Evolutionary conservation across 2,888 invertebrate species (phyloP).

Genomic region (Falcaria lacertinaria): DNA sequence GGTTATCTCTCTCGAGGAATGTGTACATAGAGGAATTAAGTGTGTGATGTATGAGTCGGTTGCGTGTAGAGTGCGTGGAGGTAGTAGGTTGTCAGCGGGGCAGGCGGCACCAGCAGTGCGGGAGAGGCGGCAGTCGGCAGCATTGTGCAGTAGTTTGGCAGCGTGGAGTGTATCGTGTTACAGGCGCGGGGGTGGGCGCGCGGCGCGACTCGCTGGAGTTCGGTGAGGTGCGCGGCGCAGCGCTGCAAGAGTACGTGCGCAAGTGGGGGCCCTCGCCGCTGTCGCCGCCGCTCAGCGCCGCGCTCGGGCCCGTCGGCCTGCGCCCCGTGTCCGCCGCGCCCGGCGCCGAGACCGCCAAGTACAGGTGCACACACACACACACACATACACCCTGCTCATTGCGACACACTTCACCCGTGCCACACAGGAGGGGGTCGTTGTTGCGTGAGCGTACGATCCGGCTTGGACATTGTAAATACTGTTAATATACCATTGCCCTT

Average conservation of each 20-base stretch:
- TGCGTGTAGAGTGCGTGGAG: neutral
- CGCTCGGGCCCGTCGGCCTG: constrained; percentile 84
- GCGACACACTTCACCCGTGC: constrained; percentile 6
- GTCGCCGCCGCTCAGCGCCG: constrained; percentile 86
- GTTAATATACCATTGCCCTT: constrained; percentile 40
- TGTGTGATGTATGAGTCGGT: neutral
- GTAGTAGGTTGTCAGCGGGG: neutral
- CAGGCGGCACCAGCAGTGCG: constrained; percentile 1
- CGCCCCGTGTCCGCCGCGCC: constrained; percentile 85
- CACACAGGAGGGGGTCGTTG: constrained; percentile 14
- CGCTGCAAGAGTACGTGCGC: constrained; percentile 76
- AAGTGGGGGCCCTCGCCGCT: constrained; percentile 80
- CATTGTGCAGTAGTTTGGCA: constrained; percentile 42
- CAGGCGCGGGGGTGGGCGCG: constrained; percentile 44
- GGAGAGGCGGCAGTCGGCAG: constrained; percentile 29
- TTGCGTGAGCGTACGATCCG: constrained; percentile 13
- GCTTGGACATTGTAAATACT: constrained; percentile 56
- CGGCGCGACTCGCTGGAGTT: constrained; percentile 80
- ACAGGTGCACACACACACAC: constrained; percentile 69
- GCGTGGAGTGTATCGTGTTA: constrained; percentile 27
- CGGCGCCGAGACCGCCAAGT: constrained; percentile 91
- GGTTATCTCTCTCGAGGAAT: too few relatives aligned
- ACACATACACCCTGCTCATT: constrained; percentile 3
- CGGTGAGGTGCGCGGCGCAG: constrained; percentile 63
- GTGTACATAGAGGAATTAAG: neutral